A percentile compares a stretch with the other conserved stretches of the same genome.
phyloP scores from a whole-genome alignment of 2,797 vertebrate species.

The Lepidocolaptes lacrymiger region DNA sequence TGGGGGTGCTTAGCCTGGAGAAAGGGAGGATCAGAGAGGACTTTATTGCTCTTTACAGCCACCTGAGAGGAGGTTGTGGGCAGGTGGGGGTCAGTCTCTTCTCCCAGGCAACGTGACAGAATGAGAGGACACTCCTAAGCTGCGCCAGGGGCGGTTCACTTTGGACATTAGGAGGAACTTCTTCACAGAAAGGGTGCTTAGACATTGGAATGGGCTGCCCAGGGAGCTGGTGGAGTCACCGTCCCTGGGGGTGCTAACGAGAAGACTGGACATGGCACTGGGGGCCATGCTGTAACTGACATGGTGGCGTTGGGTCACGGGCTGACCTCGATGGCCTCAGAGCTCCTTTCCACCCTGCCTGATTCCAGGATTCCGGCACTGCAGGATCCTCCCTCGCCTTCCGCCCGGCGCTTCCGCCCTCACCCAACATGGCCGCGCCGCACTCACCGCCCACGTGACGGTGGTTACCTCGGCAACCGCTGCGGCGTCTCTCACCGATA shows the following conservation, averaged over 20 bases:
- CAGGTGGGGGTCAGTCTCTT: too few species aligned
- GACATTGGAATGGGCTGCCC: not conserved
- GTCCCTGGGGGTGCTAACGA: not conserved
- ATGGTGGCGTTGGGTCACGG: accelerated
- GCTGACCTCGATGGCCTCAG: accelerated
- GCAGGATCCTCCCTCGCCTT: accelerated
- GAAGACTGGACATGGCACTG: not conserved
- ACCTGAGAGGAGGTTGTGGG: not conserved
- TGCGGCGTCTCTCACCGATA: not conserved
- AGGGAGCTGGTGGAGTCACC: too few species aligned
- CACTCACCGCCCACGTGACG: accelerated
- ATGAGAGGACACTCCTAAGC: not conserved
- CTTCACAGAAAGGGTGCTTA: not conserved
- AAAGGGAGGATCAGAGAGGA: not conserved
- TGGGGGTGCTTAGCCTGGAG: not conserved
- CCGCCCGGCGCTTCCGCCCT: accelerated
- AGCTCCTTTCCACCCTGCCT: accelerated
- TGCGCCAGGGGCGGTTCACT: not conserved
- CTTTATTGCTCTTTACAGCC: not conserved
- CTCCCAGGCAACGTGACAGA: not conserved
- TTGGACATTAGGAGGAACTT: not conserved
- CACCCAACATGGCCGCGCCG: not conserved
- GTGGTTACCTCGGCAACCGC: not conserved
- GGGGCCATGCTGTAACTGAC: not conserved
- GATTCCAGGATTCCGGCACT: accelerated